Conservation (phyloP, 37 sponge, comb jelly and placozoan species). For the Bolinopsis microptera region DNA sequence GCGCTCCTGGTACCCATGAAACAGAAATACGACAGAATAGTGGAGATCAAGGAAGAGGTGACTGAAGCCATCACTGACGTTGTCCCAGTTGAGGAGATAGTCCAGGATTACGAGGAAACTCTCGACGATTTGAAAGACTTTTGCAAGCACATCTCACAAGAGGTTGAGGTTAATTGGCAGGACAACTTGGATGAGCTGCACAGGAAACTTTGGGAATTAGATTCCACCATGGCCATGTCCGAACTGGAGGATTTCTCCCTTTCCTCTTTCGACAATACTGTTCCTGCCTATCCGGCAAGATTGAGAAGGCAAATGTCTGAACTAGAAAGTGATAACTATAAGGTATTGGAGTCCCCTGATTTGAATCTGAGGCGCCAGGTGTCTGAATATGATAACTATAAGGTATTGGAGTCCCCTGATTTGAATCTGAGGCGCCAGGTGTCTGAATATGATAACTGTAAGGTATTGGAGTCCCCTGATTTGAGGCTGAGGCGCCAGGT, state of each 20-base stretch:
- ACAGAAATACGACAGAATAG: conserved; percentile 22
- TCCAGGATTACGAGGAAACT: conserved; percentile 1
- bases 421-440: background rate
- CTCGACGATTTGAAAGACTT: conserved; percentile 21
- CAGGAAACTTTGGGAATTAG: conserved; percentile 13
- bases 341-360: background rate
- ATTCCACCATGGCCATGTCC: background rate
- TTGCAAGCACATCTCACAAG: background rate
- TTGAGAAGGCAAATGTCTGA: background rate
- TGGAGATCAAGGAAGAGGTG: conserved; percentile 12
- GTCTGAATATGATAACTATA: background rate
- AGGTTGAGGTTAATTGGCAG: background rate
- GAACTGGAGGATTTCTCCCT: background rate
- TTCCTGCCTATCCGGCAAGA: background rate
- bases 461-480: background rate
- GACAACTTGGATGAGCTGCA: background rate
- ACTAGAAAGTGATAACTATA: background rate
- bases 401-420: background rate
- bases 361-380: background rate
- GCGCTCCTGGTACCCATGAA: conserved; percentile 29
- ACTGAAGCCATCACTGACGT: background rate
- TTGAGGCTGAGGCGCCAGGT: background rate
- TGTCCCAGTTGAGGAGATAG: background rate
- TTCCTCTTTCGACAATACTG: background rate
- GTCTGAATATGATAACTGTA: background rate